A percentile compares a stretch with the other conserved stretches of the same genome.
Evolutionary conservation across 2,797 vertebrate species (phyloP).

Genomic region (Rhinoraja longicauda): DNA sequence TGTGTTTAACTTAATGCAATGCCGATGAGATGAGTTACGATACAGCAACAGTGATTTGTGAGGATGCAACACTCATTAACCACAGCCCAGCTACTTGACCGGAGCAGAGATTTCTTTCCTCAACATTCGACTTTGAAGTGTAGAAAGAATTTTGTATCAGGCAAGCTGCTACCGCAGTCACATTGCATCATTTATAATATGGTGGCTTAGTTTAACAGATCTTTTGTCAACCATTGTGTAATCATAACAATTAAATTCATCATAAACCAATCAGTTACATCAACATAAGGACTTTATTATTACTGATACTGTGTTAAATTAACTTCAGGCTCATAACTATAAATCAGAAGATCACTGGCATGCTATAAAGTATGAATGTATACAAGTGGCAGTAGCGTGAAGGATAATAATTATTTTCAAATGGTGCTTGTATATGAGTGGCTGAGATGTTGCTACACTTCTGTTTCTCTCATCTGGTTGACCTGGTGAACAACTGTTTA

Average conservation of each 20-base stretch:
- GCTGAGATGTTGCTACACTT: neutral
- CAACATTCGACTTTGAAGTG: neutral
- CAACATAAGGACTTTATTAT: constrained; percentile 33
- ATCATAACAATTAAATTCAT: neutral
- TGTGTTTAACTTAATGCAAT: neutral
- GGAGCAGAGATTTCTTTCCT: neutral
- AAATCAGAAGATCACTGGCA: neutral
- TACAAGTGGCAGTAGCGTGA: neutral
- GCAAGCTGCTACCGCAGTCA: neutral
- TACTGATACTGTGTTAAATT: constrained; percentile 19
- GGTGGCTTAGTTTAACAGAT: neutral
- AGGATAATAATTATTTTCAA: constrained; percentile 11
- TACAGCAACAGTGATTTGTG: neutral
- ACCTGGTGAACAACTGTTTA: neutral
- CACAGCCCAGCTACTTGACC: neutral
- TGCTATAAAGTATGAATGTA: neutral
- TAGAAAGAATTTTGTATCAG: neutral
- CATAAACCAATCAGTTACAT: constrained; percentile 16
- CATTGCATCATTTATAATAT: neutral
- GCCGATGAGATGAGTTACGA: neutral
- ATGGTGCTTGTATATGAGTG: neutral
- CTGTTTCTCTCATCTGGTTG: neutral
- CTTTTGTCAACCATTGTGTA: neutral
- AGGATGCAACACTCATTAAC: neutral
- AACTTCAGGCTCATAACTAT: neutral